Evolutionary conservation across 2,888 invertebrate species (phyloP).

Genomic region (Hydroisotoma schaefferi): DNA sequence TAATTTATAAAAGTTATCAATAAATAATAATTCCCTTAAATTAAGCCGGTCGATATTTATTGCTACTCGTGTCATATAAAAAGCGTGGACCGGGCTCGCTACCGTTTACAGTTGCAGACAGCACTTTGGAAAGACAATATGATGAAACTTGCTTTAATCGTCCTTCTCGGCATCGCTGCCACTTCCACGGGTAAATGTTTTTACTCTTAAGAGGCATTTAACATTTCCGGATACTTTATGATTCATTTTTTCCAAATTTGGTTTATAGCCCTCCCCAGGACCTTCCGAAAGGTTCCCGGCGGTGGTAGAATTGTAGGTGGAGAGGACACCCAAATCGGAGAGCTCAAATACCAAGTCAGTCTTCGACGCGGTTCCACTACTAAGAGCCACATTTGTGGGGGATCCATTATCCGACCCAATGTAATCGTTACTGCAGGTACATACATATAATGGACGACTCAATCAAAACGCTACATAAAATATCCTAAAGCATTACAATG

Average conservation of each 20-base stretch:
- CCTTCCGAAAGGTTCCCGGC: constrained; percentile 11
- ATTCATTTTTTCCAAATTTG: too few relatives aligned
- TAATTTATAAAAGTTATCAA: too few relatives aligned
- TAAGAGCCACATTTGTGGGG: constrained; percentile 9
- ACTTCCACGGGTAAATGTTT: constrained; percentile 18
- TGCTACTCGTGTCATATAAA: too few relatives aligned
- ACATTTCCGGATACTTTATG: too few relatives aligned
- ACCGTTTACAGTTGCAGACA: too few relatives aligned
- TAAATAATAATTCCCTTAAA: too few relatives aligned
- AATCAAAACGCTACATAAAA: neutral
- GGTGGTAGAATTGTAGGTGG: constrained; percentile 25
- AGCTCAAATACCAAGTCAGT: constrained; percentile 25
- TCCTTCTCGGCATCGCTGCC: constrained; percentile 22
- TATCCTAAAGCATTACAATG: neutral
- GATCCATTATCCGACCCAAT: constrained; percentile 2
- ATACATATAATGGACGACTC: neutral
- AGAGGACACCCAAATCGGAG: constrained; percentile 15
- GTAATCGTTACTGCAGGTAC: constrained; percentile 11
- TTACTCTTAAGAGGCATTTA: too few relatives aligned
- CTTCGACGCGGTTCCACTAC: too few relatives aligned
- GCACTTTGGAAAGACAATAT: too few relatives aligned
- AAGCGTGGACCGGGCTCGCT: too few relatives aligned
- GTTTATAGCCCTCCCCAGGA: constrained; percentile 14
- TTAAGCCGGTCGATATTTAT: too few relatives aligned
- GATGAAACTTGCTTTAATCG: constrained; percentile 17